Percentiles rank a stretch among this genome's conserved stretches.
Evolutionary conservation across 2,888 invertebrate species (phyloP).

Genomic region (Geophilus truncorum): DNA sequence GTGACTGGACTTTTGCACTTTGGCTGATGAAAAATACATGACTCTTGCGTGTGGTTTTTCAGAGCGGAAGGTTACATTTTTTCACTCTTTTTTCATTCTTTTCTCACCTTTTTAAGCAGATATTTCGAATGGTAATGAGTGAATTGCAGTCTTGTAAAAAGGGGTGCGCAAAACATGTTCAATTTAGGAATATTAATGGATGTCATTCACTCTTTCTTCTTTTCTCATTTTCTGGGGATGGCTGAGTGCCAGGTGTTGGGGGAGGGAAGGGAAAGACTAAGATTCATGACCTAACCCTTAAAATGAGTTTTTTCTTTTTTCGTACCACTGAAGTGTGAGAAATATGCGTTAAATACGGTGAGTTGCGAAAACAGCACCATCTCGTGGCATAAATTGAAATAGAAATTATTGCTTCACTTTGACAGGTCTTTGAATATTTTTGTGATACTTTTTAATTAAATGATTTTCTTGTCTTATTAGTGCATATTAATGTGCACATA

Average conservation of each 20-base stretch:
- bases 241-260: neutral
- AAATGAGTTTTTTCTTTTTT: neutral
- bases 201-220: neutral
- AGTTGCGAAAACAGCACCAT: too few relatives aligned
- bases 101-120: neutral
- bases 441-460: too few relatives aligned
- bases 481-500: too few relatives aligned
- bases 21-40: neutral
- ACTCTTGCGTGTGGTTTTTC: neutral
- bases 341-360: too few relatives aligned
- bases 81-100: too few relatives aligned
- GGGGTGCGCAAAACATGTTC: neutral
- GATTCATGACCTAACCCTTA: neutral
- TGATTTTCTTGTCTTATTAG: too few relatives aligned
- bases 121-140: neutral
- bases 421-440: too few relatives aligned
- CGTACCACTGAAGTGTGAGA: too few relatives aligned
- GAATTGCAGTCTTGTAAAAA: neutral
- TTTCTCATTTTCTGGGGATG: neutral
- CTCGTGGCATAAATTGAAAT: too few relatives aligned
- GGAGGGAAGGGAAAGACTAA: neutral
- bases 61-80: too few relatives aligned
- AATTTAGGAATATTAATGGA: conserved; percentile 1
- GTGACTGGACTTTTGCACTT: neutral
- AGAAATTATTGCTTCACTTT: too few relatives aligned